These are phyloP conservation scores for Globia sparganii DNA, from an alignment of 2,888 invertebrate species.

Conservation along the genomic window DNA sequence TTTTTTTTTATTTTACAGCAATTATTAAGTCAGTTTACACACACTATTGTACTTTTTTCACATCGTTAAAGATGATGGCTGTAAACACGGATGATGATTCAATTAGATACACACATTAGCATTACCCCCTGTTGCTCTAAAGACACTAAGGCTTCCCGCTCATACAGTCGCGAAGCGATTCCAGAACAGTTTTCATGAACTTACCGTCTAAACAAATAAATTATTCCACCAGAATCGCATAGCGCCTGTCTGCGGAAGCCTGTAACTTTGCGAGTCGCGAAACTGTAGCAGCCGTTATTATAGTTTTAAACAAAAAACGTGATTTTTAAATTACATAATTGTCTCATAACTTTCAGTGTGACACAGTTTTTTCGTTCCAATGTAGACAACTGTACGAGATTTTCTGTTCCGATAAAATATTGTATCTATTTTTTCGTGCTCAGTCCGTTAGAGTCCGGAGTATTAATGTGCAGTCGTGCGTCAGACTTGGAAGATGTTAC, in stretches of 20 bases:
- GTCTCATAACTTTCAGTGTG: constrained; percentile 59
- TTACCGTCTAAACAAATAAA: neutral
- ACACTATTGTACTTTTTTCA: constrained; percentile 54
- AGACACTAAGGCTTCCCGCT: neutral
- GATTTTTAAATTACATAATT: constrained; percentile 57
- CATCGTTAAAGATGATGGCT: constrained; percentile 42
- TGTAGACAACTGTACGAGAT: constrained; percentile 46
- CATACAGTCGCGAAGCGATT: neutral
- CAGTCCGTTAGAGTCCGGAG: neutral
- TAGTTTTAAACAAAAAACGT: constrained; percentile 43
- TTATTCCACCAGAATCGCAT: neutral
- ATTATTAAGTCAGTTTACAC: constrained; percentile 42
- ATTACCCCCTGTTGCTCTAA: neutral
- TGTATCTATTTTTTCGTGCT: constrained; percentile 33
- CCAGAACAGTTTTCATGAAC: neutral
- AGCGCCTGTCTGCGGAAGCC: neutral
- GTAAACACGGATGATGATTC: constrained; percentile 22
- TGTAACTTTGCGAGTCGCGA: neutral
- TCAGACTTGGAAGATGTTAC: constrained; percentile 34
- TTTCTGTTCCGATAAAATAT: constrained; percentile 51
- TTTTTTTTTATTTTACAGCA: constrained; percentile 31
- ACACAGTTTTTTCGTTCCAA: constrained; percentile 52
- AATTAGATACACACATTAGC: constrained; percentile 44
- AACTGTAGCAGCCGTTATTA: constrained; percentile 10
- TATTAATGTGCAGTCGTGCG: constrained; percentile 52